These are phyloP conservation scores for Chinchilla lanigera DNA, from an alignment of 2,113 vertebrate genomes.

Conservation along the genomic window DNA sequence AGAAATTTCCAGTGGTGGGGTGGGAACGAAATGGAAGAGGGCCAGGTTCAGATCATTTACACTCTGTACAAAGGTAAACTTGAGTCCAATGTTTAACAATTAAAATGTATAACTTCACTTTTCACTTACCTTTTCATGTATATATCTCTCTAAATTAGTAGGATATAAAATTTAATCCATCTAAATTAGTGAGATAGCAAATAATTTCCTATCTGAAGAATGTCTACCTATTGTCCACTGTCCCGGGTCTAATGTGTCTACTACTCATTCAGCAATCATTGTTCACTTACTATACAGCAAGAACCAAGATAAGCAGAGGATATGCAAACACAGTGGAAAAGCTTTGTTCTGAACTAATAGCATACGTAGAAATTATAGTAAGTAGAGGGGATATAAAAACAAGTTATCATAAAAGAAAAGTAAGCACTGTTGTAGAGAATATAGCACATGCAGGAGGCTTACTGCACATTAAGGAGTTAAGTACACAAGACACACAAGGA, in stretches of 20 bases:
- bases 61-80: neutral
- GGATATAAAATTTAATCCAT: neutral
- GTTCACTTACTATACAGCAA: neutral
- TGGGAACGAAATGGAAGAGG: neutral
- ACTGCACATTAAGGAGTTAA: neutral
- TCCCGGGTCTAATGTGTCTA: neutral
- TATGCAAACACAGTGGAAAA: neutral
- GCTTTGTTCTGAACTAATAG: neutral
- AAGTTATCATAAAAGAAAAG: neutral
- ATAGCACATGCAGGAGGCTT: neutral
- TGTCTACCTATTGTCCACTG: neutral
- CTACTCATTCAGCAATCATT: neutral
- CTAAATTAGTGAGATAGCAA: neutral
- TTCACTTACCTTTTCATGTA: neutral
- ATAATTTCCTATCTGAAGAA: neutral
- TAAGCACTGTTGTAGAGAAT: neutral
- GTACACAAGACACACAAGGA: neutral
- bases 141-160: neutral
- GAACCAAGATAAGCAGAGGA: accelerated
- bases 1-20: neutral
- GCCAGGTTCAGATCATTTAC: neutral
- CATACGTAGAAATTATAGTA: neutral
- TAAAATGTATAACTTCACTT: neutral
- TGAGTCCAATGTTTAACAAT: neutral
- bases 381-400: neutral